A percentile compares a stretch with the other conserved stretches of the same genome.
These are phyloP conservation scores for rabbit (Oryctolagus cuniculus) DNA, from an alignment of 2,113 vertebrate species.

Conservation along the genomic window DNA sequence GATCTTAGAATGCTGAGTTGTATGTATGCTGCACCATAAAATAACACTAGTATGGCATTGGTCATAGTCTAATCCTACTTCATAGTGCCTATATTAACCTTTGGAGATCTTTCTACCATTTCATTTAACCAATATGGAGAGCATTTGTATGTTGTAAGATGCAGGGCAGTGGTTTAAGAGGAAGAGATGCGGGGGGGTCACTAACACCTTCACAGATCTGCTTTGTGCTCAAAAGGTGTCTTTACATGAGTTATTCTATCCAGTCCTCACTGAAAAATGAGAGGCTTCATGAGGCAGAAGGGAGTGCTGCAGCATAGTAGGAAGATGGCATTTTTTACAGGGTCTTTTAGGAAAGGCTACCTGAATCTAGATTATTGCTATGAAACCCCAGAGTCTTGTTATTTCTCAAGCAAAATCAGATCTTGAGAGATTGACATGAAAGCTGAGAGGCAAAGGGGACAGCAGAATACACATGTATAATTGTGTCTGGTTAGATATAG, in stretches of 20 bases:
- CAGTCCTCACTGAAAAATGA: not conserved
- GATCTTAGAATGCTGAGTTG: not conserved
- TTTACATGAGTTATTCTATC: not conserved
- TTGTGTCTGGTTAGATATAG: too few relatives aligned
- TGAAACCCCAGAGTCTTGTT: not conserved
- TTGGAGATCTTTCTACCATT: not conserved
- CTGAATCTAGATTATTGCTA: not conserved
- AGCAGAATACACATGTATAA: too few relatives aligned
- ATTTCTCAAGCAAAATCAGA: not conserved
- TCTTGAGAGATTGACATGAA: not conserved
- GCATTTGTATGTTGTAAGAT: slow-evolving; percentile 10
- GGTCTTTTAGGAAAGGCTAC: not conserved
- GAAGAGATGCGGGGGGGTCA: too few relatives aligned
- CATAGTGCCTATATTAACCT: not conserved
- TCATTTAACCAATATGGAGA: not conserved
- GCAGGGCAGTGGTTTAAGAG: not conserved
- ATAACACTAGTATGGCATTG: not conserved
- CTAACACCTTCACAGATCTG: too few relatives aligned
- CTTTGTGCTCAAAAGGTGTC: not conserved
- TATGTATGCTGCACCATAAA: not conserved
- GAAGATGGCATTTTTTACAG: not conserved
- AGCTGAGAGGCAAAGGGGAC: not conserved
- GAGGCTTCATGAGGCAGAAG: not conserved
- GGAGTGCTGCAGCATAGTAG: too few relatives aligned
- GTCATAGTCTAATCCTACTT: not conserved